These are phyloP conservation scores for Metacarcinus magister DNA, from an alignment of 2,888 invertebrate species.

Conservation along the genomic window DNA sequence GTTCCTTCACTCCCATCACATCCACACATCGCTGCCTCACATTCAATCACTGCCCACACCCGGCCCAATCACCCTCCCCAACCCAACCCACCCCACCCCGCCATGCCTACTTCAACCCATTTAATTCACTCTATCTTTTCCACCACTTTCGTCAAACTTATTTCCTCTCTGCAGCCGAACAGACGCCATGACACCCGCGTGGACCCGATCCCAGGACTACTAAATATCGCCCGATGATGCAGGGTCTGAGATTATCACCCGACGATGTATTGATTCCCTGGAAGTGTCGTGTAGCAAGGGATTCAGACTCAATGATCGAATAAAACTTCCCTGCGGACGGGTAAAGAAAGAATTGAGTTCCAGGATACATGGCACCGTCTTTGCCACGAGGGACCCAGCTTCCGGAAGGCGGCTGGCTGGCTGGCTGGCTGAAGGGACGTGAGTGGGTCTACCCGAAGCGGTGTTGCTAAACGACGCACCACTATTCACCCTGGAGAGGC, in stretches of 20 bases:
- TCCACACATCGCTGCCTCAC: not conserved
- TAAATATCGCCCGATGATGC: constrained; percentile 16
- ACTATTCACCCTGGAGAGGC: not conserved
- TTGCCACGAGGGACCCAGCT: not conserved
- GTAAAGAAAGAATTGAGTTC: not conserved
- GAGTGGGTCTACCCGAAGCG: not conserved
- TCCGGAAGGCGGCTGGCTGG: not conserved
- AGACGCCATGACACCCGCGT: not conserved
- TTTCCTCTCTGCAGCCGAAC: not conserved
- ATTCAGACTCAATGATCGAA: not conserved
- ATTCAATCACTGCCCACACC: not conserved
- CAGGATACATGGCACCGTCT: not conserved
- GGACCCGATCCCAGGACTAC: not conserved
- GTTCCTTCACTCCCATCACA: not conserved
- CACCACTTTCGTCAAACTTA: not conserved
- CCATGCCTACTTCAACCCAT: not conserved
- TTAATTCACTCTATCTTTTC: not conserved
- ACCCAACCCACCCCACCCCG: not conserved
- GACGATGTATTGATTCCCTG: not conserved
- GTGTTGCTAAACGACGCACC: constrained; percentile 2
- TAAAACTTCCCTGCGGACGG: not conserved
- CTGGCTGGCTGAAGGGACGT: not conserved
- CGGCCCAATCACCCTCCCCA: too few species aligned
- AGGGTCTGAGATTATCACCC: not conserved
- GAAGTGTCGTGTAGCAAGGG: not conserved